Percentiles rank a stretch among this genome's conserved stretches.
Conservation (phyloP, 2,797 vertebrate species). For the Enteromius afrohamiltoni region DNA sequence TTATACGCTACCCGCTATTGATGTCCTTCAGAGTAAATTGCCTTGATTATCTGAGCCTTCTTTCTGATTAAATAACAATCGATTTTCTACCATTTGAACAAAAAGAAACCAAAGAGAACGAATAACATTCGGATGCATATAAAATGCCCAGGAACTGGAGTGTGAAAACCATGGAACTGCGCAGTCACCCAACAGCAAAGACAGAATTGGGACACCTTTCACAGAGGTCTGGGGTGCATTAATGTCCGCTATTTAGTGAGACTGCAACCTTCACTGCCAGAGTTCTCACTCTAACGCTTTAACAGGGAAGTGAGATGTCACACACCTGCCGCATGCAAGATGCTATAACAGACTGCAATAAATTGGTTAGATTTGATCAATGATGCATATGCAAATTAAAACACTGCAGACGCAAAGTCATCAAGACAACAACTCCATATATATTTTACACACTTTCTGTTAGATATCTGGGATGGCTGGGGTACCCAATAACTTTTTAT, state of each 20-base stretch:
- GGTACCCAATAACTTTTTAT: background rate
- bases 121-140: background rate
- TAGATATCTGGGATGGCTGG: background rate
- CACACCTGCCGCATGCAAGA: slow-evolving; percentile 42
- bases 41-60: background rate
- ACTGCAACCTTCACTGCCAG: slow-evolving; percentile 63
- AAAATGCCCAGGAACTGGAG: background rate
- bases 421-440: background rate
- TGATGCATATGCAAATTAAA: slow-evolving; percentile 1
- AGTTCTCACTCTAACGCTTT: slow-evolving; percentile 67
- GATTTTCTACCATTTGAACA: background rate
- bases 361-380: background rate
- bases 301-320: slow-evolving; percentile 62
- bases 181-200: slow-evolving; percentile 10
- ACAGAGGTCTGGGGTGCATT: slow-evolving; percentile 21
- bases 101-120: background rate
- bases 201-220: slow-evolving; percentile 44
- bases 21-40: background rate
- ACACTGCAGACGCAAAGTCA: background rate
- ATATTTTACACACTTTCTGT: background rate
- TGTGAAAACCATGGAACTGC: background rate
- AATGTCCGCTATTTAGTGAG: slow-evolving; percentile 54
- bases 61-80: background rate
- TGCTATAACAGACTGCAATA: background rate
- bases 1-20: background rate